Evolutionary conservation across 2,888 invertebrate genomes (phyloP).

Genomic region (Calameuta filiformis): DNA sequence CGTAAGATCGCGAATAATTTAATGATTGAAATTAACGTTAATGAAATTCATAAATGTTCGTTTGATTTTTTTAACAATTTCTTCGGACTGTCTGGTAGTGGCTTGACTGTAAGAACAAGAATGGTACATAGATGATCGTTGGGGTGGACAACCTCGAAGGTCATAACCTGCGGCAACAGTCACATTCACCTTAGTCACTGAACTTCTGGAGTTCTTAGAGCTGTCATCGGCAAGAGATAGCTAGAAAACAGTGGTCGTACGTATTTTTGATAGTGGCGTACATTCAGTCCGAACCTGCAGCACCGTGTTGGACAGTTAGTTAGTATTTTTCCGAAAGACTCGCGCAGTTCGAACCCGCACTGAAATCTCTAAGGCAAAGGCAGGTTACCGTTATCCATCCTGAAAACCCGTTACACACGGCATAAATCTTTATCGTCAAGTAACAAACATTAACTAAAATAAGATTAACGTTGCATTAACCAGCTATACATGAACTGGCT

Average conservation of each 20-base stretch:
- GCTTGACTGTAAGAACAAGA: not conserved
- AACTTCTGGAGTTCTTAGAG: slow-evolving; percentile 19
- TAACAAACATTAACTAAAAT: not conserved
- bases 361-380: not conserved
- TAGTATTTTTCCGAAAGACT: slow-evolving; percentile 15
- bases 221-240: slow-evolving; percentile 13
- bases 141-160: slow-evolving; percentile 25
- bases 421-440: not conserved
- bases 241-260: not conserved
- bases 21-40: not conserved
- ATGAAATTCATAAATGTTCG: not conserved
- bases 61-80: not conserved
- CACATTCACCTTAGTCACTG: slow-evolving; percentile 24
- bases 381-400: not conserved
- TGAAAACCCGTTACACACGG: not conserved
- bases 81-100: not conserved
- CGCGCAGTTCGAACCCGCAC: not conserved
- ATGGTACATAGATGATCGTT: slow-evolving; percentile 2
- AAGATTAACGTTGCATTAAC: not conserved
- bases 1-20: not conserved
- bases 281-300: slow-evolving; percentile 1
- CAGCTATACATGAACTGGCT: not conserved
- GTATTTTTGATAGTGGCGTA: slow-evolving; percentile 17
- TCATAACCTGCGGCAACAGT: slow-evolving; percentile 17
- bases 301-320: slow-evolving; percentile 8